Evolutionary conservation across 2,797 vertebrate species (phyloP).

Genomic region (Holocentrus rufus): DNA sequence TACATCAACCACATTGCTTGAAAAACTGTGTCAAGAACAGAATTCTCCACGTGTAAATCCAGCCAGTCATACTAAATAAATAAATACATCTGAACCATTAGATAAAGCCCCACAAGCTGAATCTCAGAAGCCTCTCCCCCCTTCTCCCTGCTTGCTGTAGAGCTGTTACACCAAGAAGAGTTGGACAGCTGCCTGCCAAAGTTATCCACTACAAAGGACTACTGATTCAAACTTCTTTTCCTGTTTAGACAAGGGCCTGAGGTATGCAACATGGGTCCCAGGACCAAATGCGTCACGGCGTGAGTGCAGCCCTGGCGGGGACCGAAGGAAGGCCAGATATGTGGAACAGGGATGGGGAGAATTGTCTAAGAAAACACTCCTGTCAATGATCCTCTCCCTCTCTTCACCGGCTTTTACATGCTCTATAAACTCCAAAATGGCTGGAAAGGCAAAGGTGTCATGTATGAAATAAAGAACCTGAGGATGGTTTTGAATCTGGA

Average conservation of each 20-base stretch:
- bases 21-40: conserved; percentile 22
- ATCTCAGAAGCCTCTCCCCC: conserved; percentile 42
- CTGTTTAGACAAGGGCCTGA: conserved; percentile 80
- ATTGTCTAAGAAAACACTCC: conserved; percentile 22
- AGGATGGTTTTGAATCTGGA: no score
- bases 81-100: no score
- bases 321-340: conserved; percentile 22
- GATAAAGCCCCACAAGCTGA: conserved; percentile 49
- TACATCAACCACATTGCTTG: conserved; percentile 1
- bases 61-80: no score
- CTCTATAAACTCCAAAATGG: no score
- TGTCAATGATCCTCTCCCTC: conserved; percentile 16
- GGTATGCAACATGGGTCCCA: conserved; percentile 69
- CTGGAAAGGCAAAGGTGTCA: background rate
- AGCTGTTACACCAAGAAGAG: conserved; percentile 51
- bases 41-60: conserved; percentile 25
- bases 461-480: background rate
- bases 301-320: conserved; percentile 49
- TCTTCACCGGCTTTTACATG: conserved; percentile 3
- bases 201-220: conserved; percentile 77
- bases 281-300: conserved; percentile 53
- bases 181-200: conserved; percentile 63
- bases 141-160: conserved; percentile 34
- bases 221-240: conserved; percentile 77
- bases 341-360: background rate